phyloP scores from a whole-genome alignment of 2,888 invertebrate species.

The Drosophila macrospina region DNA sequence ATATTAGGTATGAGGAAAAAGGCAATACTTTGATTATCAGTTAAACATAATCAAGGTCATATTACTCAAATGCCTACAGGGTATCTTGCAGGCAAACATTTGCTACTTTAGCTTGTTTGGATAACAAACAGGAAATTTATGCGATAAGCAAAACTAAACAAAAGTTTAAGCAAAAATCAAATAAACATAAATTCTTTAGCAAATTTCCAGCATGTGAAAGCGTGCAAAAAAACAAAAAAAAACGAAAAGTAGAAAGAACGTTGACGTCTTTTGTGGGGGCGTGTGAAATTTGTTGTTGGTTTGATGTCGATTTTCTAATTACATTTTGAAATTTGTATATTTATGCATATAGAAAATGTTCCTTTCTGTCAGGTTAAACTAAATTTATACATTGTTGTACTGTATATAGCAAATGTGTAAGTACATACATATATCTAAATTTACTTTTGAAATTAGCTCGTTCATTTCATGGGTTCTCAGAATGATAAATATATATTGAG shows the following conservation, averaged over 20 bases:
- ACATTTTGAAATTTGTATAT: constrained; percentile 2
- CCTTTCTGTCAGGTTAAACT: constrained; percentile 7
- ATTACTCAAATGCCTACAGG: neutral
- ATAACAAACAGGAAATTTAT: constrained; percentile 10
- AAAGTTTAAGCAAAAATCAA: constrained; percentile 17
- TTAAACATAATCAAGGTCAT: no score
- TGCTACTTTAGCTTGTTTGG: neutral
- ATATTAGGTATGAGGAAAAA: neutral
- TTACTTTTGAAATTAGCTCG: constrained; percentile 30
- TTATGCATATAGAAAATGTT: neutral
- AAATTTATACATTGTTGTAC: constrained; percentile 15
- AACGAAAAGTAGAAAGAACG: no score
- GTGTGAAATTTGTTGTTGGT: constrained; percentile 29
- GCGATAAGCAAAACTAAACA: constrained; percentile 9
- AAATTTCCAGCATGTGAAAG: constrained; percentile 30
- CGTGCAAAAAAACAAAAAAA: constrained; percentile 30
- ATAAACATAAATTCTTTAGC: constrained; percentile 33
- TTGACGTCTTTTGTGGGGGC: constrained; percentile 25
- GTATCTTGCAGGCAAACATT: neutral
- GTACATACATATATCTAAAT: constrained; percentile 14
- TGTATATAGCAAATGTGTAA: constrained; percentile 16
- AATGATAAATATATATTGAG: neutral
- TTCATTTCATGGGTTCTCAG: neutral
- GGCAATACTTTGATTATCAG: neutral
- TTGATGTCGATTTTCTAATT: neutral